phyloP scores from a whole-genome alignment of 2,113 vertebrate genomes.

The Notiomystis cincta region DNA sequence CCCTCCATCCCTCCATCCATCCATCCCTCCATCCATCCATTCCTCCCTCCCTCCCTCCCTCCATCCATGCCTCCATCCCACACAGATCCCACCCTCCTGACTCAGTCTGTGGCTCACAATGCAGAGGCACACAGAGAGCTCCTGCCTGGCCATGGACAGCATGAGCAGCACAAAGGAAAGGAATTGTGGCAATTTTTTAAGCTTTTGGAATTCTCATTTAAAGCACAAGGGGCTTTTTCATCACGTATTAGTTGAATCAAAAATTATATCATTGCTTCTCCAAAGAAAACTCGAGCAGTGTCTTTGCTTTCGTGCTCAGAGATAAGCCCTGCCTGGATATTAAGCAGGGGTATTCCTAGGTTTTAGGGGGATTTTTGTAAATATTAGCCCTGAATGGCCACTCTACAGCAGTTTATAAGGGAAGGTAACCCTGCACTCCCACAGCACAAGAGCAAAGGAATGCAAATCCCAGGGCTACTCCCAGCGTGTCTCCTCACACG shows the following conservation, averaged over 20 bases:
- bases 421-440: neutral
- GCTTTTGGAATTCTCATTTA: neutral
- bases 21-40: neutral
- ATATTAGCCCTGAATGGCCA: neutral
- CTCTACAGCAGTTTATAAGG: neutral
- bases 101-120: neutral
- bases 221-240: neutral
- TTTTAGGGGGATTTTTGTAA: neutral
- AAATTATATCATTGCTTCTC: neutral
- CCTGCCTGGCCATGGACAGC: neutral
- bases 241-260: rapidly evolving
- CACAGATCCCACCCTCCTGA: neutral
- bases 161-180: neutral
- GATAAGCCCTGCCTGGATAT: neutral
- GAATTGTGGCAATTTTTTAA: neutral
- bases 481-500: neutral
- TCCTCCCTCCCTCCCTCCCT: neutral
- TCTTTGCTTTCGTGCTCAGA: neutral
- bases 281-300: neutral
- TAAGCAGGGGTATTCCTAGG: neutral
- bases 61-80: neutral
- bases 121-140: rapidly evolving
- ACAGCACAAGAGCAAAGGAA: neutral
- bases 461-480: neutral
- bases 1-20: neutral